Base-by-base conservation (phyloP, 2,797 vertebrate species). In the Acanthis flammea region DNA sequence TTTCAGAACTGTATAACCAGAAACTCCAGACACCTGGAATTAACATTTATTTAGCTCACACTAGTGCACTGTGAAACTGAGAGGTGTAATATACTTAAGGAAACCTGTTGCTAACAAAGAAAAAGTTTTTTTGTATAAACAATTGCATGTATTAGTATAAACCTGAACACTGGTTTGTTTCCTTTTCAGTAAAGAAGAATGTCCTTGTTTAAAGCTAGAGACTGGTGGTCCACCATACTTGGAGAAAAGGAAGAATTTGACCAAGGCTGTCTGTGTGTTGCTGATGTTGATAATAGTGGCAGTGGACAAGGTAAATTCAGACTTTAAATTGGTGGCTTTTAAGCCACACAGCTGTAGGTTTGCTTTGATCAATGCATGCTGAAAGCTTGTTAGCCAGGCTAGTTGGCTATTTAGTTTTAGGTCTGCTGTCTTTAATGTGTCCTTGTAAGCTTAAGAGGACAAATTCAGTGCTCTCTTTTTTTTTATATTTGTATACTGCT, bases 161-260 rank as follows among this genome's bases (percentile, higher is more conserved):
- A 9, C 61, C 78, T 83, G 53, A 62, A 66, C 27, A 39, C 7
- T 30, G 5, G 4, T 53, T 79, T 85, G 8, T 42, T 97, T 93
- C 80, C 18, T 88, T 97, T 94, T 95, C 95, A 94, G 91, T 97
- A 86, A 97, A 90, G 93, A 91, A 98, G 92, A 94, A 99, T 99
- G 99, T 99, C 99, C 33, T 98, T 99, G 92, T 99, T 99, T 97
- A 99, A 99, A 98, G 99, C 99, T 28, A 98, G 99, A 75, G 99
- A 99, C 68, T 99, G 99, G 99, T 99, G 99, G 99, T 99, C 99
- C 25, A 96, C 98, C 8, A n/a, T 94, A 48, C 97, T 99, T 45
- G 99, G 99, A 47, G 98, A 99, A 86, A 98, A 99, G 31, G 99
- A 99, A 97, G 99, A 99, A 97, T 99, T 99, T 97, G 99, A 99